Evolutionary conservation across 2,797 vertebrate species (phyloP), one percentile per base, ranked within the genome.

Genomic region (Valencia hispanica): DNA sequence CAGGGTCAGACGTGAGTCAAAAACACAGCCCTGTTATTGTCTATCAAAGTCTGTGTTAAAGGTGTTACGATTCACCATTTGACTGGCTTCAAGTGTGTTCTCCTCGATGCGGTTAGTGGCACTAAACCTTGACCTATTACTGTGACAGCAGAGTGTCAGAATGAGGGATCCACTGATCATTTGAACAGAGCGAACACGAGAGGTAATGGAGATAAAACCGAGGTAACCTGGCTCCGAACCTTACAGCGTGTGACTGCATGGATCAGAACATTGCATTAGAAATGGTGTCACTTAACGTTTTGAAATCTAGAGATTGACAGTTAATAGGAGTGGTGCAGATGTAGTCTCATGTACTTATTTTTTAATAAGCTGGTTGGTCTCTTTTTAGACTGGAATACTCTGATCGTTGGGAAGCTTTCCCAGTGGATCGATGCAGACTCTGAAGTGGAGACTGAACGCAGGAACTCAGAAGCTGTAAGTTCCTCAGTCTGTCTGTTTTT

Each of bases 341-440:
- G 48, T 11, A n/a, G n/a, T n/a, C n/a, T n/a, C n/a, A n/a, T n/a
- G n/a, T n/a, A n/a, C n/a, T n/a, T n/a, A 0, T 47, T 71, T 12
- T 5, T 15, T 20, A n/a, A 9, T 79, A 75, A 14, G 1, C 10
- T 22, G 61, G 30, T 18, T 63, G 4, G 12, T 65, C 1, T 65
- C 20, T 34, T 0, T 85, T 1, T 90, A 98, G 97, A 98, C 85
- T 98, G 97, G 97, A 97, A 97, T 86, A 98, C 97, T 0, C 95
- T 98, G 55, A 96, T 98, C 79, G 97, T 98, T 71, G 97, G 97
- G 47, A 98, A 98, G 88, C 95, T 98, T 39, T 98, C 97, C 9
- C 94, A 94, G 34, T 98, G 97, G 97, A 97, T 98, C 72, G 90
- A 96, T 4, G 92, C 96, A 1, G 97, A 98, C 90, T 96, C 97